A percentile compares a stretch with the other conserved stretches of the same genome.
Evolutionary conservation across 2,888 invertebrate species (phyloP).

Genomic region (Andrena minutula): DNA sequence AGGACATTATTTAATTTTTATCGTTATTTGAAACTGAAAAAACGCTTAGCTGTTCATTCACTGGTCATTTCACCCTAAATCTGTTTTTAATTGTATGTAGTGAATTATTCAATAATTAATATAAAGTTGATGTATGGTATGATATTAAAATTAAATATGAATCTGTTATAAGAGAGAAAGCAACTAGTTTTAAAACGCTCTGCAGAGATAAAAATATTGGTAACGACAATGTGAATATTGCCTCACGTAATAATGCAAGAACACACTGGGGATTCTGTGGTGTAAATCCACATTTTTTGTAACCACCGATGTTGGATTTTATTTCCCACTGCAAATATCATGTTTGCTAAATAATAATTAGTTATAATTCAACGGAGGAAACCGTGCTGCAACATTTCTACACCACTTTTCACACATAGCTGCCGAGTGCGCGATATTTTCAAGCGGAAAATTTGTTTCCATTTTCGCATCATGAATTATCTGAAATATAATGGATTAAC

Average conservation of each 20-base stretch:
- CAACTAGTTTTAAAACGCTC: no score
- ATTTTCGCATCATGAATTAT: background rate
- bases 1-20: no score
- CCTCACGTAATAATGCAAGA: background rate
- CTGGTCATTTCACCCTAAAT: no score
- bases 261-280: background rate
- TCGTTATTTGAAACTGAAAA: no score
- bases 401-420: background rate
- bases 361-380: background rate
- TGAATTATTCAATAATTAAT: no score
- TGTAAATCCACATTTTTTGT: background rate
- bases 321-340: background rate
- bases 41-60: no score
- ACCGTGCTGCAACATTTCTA: background rate
- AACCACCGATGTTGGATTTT: background rate
- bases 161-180: no score
- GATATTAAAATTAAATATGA: no score
- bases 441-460: background rate
- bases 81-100: no score
- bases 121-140: no score
- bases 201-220: no score
- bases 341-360: background rate
- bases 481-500: background rate
- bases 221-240: no score
- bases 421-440: slow-evolving; percentile 6